Evolutionary conservation across 2,113 vertebrate genomes (phyloP), one percentile per base, ranked within the genome.

Genomic region (Ptyas mucosa): DNA sequence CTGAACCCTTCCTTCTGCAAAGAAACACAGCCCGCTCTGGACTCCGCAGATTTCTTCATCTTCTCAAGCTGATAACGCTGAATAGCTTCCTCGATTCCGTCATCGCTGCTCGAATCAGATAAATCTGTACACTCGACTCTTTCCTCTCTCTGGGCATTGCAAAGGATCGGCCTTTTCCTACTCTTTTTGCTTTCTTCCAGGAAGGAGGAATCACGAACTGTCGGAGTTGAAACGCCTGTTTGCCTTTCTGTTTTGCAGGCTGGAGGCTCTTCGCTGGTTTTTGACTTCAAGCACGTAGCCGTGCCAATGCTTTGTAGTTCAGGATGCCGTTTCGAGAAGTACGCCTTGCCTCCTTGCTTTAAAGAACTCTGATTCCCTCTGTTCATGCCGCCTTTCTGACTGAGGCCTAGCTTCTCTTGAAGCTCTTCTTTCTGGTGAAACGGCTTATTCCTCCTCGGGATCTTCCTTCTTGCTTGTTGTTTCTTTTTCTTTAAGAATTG

Each of bases 21-120:
- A 3, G 95, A 94, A 61, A 96, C 97, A 51, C 85, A 91, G 92
- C 53, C 93, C 20, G 93, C 39, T 57, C 57, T 89, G 90, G 3
- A 92, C 0, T 86, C 94, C 29, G 95, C 93, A 93, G 97, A 97
- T 94, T 94, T 98, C 94, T 94, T 97, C 86, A 97, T 97, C 34
- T 98, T 98, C 96, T 99, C 98, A 29, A 98, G 98, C 97, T 99
- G 99, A 95, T 99, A 99, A 85, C 97, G 97, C 92, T 98, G 98
- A 94, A 99, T 99, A 85, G 99, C 99, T 95, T 99, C 99, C 90
- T 99, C 99, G 0, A 99, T 99, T 21, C 99, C 99, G 0, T 99
- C 99, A 0, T 99, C 99, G 0, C 99, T 99, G 10, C 98, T 99
- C 0, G 99, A 99, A 95, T 99, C 98, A 0, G 98, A 98, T 0